Evolutionary conservation across 2,113 vertebrate species (phyloP), one percentile per base, ranked within the genome.

Genomic region (Scopus umbretta): DNA sequence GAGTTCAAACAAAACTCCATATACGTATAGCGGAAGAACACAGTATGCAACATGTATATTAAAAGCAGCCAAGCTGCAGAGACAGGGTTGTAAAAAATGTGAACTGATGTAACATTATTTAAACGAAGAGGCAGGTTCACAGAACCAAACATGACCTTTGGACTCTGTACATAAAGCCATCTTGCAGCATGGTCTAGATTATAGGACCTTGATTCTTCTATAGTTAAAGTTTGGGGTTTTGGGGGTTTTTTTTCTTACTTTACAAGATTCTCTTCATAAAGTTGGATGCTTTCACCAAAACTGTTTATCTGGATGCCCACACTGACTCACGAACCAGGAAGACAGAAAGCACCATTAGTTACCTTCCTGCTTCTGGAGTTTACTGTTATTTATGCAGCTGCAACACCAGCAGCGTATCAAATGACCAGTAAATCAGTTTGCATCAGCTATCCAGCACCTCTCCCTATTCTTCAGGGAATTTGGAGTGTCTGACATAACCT

Each of bases 91-190:
- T 34, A 29, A 76, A 43, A 56, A 32, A 32, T 0, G 5, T 23
- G 8, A 81, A 52, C 23, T 30, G 20, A 50, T 21, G 5, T 43
- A 43, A 40, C 9, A 27, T 34, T 49, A 70, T 34, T 59, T 40
- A 65, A 14, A 59, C 9, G 16, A 71, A 3, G 7, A 38, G 11
- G 23, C 0, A 0, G 22, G 40, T 36, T 49, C 47, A 52, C 36
- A 70, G 49, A 68, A 52, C 49, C 25, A 25, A 78, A 71, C 4
- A 4, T 5, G 16, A 75, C 13, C 55, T 56, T 13, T 20, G 38
- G 45, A 30, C 17, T 79, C 53, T 3, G 21, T 27, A 38, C 22
- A 21, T 13, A 50, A 50, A 67, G 30, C n/a, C 49, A 10, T 45
- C 40, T 7, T 43, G 22, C 53, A 80, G 59, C n/a, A 74, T 2